A percentile compares a stretch with the other conserved stretches of the same genome.
Evolutionary conservation across 2,888 invertebrate genomes (phyloP).

Genomic region (Drosophila gaucha): DNA sequence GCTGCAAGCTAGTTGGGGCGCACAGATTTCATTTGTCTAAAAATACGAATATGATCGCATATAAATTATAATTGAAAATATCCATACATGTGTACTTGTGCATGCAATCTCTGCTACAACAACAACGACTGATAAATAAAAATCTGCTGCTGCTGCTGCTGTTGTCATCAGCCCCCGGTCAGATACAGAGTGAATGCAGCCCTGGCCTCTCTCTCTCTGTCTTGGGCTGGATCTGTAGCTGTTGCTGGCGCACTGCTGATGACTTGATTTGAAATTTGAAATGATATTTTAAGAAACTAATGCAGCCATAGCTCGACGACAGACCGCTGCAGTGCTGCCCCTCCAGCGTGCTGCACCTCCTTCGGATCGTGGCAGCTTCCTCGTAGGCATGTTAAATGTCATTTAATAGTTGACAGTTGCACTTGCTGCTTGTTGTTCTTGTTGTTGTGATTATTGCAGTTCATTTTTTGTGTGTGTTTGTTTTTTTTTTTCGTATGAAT

Average conservation of each 20-base stretch:
- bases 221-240: constrained; percentile 46
- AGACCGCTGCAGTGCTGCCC: constrained; percentile 13
- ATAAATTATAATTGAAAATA: constrained; percentile 75
- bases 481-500: constrained; percentile 38
- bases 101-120: constrained; percentile 33
- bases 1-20: constrained; percentile 1
- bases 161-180: constrained; percentile 32
- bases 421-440: constrained; percentile 56
- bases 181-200: constrained; percentile 14
- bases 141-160: constrained; percentile 19
- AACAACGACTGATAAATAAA: constrained; percentile 47
- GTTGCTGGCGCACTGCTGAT: constrained; percentile 53
- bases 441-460: constrained; percentile 70
- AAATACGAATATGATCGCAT: constrained; percentile 69
- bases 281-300: constrained; percentile 77
- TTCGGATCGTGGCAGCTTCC: constrained; percentile 22
- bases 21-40: constrained; percentile 51
- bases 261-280: constrained; percentile 76
- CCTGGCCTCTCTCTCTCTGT: constrained; percentile 23
- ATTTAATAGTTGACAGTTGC: constrained; percentile 83
- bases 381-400: constrained; percentile 82
- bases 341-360: not conserved
- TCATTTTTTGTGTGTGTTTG: constrained; percentile 50
- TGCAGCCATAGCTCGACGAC: constrained; percentile 60
- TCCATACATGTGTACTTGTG: constrained; percentile 42